Percentiles rank a stretch among this genome's conserved stretches.
phyloP scores from a whole-genome alignment of 2,888 invertebrate species.

The Sthenelais limicola region DNA sequence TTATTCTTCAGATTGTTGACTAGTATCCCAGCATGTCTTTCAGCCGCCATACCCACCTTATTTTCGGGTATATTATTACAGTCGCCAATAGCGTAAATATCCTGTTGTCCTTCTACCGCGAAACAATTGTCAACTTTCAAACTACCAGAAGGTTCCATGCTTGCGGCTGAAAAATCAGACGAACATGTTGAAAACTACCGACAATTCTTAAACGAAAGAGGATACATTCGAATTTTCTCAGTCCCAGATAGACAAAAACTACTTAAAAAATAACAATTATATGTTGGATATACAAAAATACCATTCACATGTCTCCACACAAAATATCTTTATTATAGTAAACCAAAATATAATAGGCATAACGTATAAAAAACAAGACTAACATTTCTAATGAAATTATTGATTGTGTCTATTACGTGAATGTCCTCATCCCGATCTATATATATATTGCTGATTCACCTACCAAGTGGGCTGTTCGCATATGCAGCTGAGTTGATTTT shows the following conservation, averaged over 20 bases:
- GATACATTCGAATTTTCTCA: too few species aligned
- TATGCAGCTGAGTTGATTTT: constrained; percentile 40
- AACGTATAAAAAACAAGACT: not conserved
- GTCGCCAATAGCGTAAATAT: constrained; percentile 52
- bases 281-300: too few species aligned
- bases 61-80: constrained; percentile 38
- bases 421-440: not conserved
- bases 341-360: not conserved
- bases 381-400: not conserved
- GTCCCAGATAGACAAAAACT: too few species aligned
- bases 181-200: too few species aligned
- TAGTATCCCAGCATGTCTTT: constrained; percentile 37
- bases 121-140: constrained; percentile 49
- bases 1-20: constrained; percentile 27
- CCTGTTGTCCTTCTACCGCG: constrained; percentile 46
- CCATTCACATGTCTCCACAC: too few species aligned
- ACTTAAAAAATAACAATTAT: too few species aligned
- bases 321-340: too few species aligned
- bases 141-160: constrained; percentile 40
- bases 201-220: too few species aligned
- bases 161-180: constrained; percentile 22
- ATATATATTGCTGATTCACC: not conserved
- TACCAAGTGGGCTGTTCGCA: constrained; percentile 20
- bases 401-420: not conserved
- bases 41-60: constrained; percentile 45